phyloP scores from a whole-genome alignment of 2,113 vertebrate genomes.

The Brachypodius melanocephalos region DNA sequence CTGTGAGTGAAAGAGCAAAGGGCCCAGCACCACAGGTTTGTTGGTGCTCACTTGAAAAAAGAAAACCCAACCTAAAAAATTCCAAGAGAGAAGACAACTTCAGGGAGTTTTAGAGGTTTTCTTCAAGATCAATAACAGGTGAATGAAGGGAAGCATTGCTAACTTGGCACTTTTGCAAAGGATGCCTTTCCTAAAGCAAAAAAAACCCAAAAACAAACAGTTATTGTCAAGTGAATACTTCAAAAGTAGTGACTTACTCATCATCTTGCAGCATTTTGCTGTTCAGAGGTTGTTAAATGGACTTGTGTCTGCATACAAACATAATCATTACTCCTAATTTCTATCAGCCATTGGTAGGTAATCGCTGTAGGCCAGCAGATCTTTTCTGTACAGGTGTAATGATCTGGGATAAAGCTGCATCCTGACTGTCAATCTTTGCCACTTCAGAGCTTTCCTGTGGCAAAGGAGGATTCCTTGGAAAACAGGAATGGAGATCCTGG shows the following conservation, averaged over 20 bases:
- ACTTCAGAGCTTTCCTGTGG: not conserved
- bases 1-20: not conserved
- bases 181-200: not conserved
- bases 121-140: not conserved
- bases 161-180: not conserved
- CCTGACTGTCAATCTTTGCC: not conserved
- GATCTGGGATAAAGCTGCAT: not conserved
- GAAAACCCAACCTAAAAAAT: fast-evolving
- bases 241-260: not conserved
- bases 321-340: not conserved
- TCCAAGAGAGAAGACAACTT: not conserved
- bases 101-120: not conserved
- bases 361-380: not conserved
- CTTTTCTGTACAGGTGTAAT: not conserved
- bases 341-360: not conserved
- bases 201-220: not conserved
- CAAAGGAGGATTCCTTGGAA: not conserved
- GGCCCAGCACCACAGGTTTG: not conserved
- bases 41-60: not conserved
- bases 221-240: not conserved
- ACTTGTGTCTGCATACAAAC: not conserved
- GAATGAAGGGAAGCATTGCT: not conserved
- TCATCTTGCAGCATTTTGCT: not conserved
- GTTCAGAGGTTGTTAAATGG: not conserved
- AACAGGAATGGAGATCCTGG: not conserved